Percentiles rank a stretch among this genome's conserved stretches.
These are phyloP conservation scores for Paguma larvata DNA, from an alignment of 2,797 vertebrate species.

Conservation along the genomic window DNA sequence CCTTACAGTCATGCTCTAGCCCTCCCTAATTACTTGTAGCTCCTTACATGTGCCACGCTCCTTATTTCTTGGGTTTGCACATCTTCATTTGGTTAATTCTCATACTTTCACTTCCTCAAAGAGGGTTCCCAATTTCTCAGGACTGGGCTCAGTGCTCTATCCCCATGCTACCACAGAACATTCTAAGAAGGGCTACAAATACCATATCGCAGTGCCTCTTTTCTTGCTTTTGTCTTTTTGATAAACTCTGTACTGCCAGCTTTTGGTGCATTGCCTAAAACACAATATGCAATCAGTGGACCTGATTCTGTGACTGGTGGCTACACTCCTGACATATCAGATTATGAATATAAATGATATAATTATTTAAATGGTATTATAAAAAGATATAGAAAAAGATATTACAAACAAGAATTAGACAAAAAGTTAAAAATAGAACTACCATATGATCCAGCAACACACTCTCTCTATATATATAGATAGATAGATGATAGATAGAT, in stretches of 20 bases:
- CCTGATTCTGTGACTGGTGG: neutral
- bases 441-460: neutral
- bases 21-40: neutral
- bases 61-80: neutral
- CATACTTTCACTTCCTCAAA: neutral
- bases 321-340: neutral
- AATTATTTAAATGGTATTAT: neutral
- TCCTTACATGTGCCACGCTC: neutral
- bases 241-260: neutral
- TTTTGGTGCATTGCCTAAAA: neutral
- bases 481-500: too few relatives aligned
- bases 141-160: neutral
- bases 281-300: neutral
- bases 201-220: neutral
- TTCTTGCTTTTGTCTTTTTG: neutral
- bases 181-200: neutral
- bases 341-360: neutral
- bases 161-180: neutral
- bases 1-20: neutral
- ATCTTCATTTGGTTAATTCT: neutral
- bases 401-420: neutral
- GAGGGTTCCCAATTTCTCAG: neutral
- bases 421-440: slow-evolving; percentile 8
- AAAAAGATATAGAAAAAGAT: neutral
- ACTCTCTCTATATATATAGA: neutral